These are phyloP conservation scores for Choristoneura fumiferana DNA, from an alignment of 1,140 invertebrate species.

Conservation along the genomic window DNA sequence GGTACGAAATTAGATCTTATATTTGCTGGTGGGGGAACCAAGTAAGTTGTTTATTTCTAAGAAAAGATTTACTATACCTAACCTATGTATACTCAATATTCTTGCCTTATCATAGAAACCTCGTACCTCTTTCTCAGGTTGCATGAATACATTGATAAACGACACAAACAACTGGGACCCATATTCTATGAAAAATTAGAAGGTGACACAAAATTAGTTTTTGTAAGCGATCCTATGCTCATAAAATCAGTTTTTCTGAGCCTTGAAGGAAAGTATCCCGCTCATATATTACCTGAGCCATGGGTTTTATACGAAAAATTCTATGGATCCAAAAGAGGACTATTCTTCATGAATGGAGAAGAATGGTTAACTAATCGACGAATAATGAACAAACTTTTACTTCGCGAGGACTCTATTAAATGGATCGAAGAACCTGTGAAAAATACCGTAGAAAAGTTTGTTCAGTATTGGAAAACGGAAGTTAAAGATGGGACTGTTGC, in stretches of 20 bases:
- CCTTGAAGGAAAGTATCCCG: conserved; percentile 87
- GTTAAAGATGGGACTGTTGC: conserved; percentile 43
- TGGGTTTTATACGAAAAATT: conserved; percentile 89
- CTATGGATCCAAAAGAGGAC: conserved; percentile 84
- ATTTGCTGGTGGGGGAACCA: conserved; percentile 48
- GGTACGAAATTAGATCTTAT: conserved; percentile 58
- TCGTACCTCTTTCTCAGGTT: conserved; percentile 37
- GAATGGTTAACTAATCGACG: conserved; percentile 87
- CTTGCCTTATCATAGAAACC: neutral
- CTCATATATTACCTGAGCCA: conserved; percentile 88
- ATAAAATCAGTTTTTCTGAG: conserved; percentile 85
- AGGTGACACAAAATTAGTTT: conserved; percentile 82
- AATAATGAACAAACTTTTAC: conserved; percentile 86
- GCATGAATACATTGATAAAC: conserved; percentile 85
- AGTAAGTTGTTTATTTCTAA: conserved; percentile 38
- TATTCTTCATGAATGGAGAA: conserved; percentile 93
- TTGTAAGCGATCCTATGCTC: conserved; percentile 83
- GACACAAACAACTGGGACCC: conserved; percentile 86
- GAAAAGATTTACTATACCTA: conserved; percentile 12
- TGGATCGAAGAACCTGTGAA: conserved; percentile 76
- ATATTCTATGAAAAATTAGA: conserved; percentile 87
- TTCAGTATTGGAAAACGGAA: conserved; percentile 67
- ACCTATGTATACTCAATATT: neutral
- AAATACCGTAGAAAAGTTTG: conserved; percentile 71
- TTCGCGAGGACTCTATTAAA: conserved; percentile 76